phyloP scores from a whole-genome alignment of 2,888 invertebrate species.

The Ethmia dodecea region DNA sequence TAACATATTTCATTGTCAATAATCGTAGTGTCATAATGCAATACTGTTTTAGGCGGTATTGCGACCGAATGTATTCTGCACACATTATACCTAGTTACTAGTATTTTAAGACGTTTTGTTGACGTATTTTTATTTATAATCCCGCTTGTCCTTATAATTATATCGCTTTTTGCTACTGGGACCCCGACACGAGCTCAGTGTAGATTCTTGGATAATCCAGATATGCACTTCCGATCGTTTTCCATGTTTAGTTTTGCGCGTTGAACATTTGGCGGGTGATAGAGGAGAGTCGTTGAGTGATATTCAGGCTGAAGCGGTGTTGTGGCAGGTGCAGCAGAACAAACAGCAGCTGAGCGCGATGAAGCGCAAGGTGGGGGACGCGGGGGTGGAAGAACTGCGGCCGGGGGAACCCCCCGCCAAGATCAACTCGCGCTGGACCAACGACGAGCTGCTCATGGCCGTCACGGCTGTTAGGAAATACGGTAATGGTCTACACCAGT shows the following conservation, averaged over 20 bases:
- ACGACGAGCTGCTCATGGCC: constrained; percentile 93
- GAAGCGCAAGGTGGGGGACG: constrained; percentile 84
- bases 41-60: constrained; percentile 36
- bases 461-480: constrained; percentile 92
- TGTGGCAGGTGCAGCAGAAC: constrained; percentile 91
- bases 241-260: neutral
- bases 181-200: constrained; percentile 26
- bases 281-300: no score
- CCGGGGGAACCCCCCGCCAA: constrained; percentile 81
- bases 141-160: constrained; percentile 26
- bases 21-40: constrained; percentile 33
- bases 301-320: neutral
- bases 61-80: constrained; percentile 64
- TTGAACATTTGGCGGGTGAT: no score
- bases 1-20: constrained; percentile 28
- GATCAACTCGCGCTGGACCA: constrained; percentile 93
- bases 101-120: constrained; percentile 11
- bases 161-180: constrained; percentile 29
- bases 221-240: constrained; percentile 48
- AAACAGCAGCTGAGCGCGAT: constrained; percentile 93
- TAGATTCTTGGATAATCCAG: constrained; percentile 67
- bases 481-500: no score
- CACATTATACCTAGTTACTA: constrained; percentile 42
- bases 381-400: constrained; percentile 79
- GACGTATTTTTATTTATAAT: constrained; percentile 20